phyloP scores from a whole-genome alignment of 2,797 vertebrate species.

The Argyrosomus regius region DNA sequence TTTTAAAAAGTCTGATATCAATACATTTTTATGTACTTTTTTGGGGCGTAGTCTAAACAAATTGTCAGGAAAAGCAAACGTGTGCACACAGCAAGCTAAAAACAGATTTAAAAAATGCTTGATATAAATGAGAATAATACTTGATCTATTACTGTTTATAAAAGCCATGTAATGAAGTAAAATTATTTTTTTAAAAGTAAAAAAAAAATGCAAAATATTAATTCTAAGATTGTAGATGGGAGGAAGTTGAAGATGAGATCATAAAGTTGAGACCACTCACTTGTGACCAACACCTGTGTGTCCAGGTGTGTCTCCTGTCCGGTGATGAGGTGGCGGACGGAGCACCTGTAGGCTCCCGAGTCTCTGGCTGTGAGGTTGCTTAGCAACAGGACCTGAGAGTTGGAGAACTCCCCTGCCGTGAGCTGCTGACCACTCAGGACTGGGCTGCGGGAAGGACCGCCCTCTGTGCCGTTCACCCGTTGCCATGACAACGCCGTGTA shows the following conservation, averaged over 20 bases:
- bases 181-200: neutral
- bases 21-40: neutral
- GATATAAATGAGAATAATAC: neutral
- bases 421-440: conserved; percentile 64
- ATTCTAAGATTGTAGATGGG: neutral
- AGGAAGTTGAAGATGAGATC: neutral
- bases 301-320: conserved; percentile 88
- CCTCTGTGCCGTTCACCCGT: conserved; percentile 71
- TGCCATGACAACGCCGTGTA: conserved; percentile 92
- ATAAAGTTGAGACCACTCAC: conserved; percentile 80
- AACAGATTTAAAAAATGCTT: neutral
- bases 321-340: conserved; percentile 87
- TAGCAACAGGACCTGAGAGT: conserved; percentile 85
- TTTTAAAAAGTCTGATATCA: neutral
- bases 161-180: neutral
- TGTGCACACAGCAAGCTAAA: neutral
- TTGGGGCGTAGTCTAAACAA: neutral
- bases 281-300: conserved; percentile 90
- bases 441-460: neutral
- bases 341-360: conserved; percentile 92
- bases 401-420: conserved; percentile 85
- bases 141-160: neutral
- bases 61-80: neutral
- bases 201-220: neutral
- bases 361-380: conserved; percentile 89